Conservation (phyloP, 2,113 vertebrate species). For the mouse (Mus musculus) region DNA sequence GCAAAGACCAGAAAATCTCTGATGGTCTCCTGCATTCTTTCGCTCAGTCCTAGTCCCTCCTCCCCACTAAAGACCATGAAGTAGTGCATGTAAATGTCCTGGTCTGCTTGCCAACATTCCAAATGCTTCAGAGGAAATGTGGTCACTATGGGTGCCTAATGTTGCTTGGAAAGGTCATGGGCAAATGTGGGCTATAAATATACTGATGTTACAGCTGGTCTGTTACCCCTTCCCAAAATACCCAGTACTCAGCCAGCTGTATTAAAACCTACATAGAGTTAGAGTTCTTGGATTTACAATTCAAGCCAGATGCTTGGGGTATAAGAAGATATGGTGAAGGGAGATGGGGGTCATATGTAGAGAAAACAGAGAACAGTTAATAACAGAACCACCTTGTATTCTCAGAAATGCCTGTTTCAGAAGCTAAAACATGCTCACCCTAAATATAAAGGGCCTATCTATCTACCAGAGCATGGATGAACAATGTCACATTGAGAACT, state of each 20-base stretch:
- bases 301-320: slow-evolving; percentile 84
- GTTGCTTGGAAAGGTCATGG: slow-evolving; percentile 40
- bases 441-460: not conserved
- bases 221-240: slow-evolving; percentile 63
- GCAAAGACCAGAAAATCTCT: slow-evolving; percentile 86
- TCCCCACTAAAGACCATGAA: slow-evolving; percentile 47
- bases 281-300: slow-evolving; percentile 78
- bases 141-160: slow-evolving; percentile 58
- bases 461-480: not conserved
- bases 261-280: slow-evolving; percentile 77
- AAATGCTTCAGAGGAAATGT: slow-evolving; percentile 77
- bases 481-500: slow-evolving; percentile 25
- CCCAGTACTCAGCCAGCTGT: slow-evolving; percentile 55
- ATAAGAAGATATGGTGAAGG: not conserved
- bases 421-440: not conserved
- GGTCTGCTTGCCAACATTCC: slow-evolving; percentile 59
- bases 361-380: not conserved
- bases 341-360: not conserved
- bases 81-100: not conserved
- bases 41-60: not conserved
- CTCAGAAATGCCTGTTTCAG: slow-evolving; percentile 1
- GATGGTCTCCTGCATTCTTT: slow-evolving; percentile 61
- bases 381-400: slow-evolving; percentile 16
- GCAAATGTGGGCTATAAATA: slow-evolving; percentile 62
- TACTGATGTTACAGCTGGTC: slow-evolving; percentile 49